Evolutionary conservation across 2,113 vertebrate genomes (phyloP), one percentile per base, ranked within the genome.

Genomic region (Cyrtonyx montezumae): DNA sequence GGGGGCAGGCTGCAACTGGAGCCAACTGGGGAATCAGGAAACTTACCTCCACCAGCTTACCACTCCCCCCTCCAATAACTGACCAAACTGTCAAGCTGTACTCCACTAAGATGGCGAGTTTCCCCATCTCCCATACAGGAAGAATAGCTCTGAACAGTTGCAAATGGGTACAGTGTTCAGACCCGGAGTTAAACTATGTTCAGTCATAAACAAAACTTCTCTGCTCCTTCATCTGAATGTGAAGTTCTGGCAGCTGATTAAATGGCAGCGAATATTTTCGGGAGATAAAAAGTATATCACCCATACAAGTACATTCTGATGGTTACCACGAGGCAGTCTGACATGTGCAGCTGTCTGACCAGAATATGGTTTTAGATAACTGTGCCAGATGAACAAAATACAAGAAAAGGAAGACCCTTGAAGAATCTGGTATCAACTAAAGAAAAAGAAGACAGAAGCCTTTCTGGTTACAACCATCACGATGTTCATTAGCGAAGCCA

Each of bases 41-140:
- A 98, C 97, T 98, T 98, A 97, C 97, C 97, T 97, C 97, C 95
- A 86, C 53, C 25, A 87, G 94, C 87, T 97, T 94, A 96, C 93
- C 97, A 96, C 89, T 95, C 95, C 91, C 91, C 95, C 97, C 93
- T 95, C 94, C 96, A 69, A 21, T 34, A 91, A 87, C 79, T 95
- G 88, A 96, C 91, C 89, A 94, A 97, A 96, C 87, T 93, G 83
- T 80, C 96, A 93, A 78, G 83, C 79, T 96, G 94, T 96, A 56
- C 93, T 62, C 94, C 93, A 51, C 83, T 93, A 95, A 91, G 63
- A 91, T 56, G 88, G 80, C 85, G 56, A 84, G 83, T 79, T 89
- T 91, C 88, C 96, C 92, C 86, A 77, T 87, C 78, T 94, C 89
- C 94, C 95, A 91, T 34, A 94, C 12, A 48, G 83, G 90, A 91